Percentiles rank a stretch among this genome's conserved stretches.
Conservation (phyloP, 1,140 invertebrate species). For the Pentalonia nigronervosa region DNA sequence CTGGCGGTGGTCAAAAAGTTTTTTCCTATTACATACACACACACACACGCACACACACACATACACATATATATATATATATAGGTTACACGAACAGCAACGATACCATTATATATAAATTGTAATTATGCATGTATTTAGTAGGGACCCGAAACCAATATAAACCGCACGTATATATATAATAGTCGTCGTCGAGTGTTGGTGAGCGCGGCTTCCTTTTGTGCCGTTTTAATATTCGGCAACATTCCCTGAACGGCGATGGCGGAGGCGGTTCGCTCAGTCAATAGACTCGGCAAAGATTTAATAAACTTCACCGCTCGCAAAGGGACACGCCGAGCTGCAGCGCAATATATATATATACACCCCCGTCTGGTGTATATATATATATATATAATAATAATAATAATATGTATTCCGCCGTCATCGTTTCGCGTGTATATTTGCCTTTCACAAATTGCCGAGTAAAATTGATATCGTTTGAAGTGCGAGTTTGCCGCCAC, state of each 20-base stretch:
- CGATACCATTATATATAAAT: not conserved
- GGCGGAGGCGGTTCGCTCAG: conserved; percentile 7
- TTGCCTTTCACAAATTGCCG: conserved; percentile 54
- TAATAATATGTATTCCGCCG: not conserved
- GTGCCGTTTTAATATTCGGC: conserved; percentile 47
- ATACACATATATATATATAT: not conserved
- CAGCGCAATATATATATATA: not conserved
- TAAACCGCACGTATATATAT: not conserved
- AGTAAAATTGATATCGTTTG: conserved; percentile 49
- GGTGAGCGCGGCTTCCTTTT: conserved; percentile 46
- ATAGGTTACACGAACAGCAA: not conserved
- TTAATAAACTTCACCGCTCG: conserved; percentile 41
- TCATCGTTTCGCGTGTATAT: conserved; percentile 17
- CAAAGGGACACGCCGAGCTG: conserved; percentile 19
- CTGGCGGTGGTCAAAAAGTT: not conserved
- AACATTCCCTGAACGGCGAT: conserved; percentile 24
- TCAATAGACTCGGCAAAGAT: conserved; percentile 53
- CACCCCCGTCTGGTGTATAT: not conserved
- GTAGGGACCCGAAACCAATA: conserved; percentile 41
- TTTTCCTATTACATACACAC: not conserved
- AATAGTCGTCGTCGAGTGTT: not conserved
- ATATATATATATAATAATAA: not conserved
- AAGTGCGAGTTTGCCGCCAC: conserved; percentile 38
- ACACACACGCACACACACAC: not conserved
- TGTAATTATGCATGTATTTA: not conserved